Base-by-base conservation (phyloP, 2,797 vertebrate genomes). In the Acipenser ruthenus region DNA sequence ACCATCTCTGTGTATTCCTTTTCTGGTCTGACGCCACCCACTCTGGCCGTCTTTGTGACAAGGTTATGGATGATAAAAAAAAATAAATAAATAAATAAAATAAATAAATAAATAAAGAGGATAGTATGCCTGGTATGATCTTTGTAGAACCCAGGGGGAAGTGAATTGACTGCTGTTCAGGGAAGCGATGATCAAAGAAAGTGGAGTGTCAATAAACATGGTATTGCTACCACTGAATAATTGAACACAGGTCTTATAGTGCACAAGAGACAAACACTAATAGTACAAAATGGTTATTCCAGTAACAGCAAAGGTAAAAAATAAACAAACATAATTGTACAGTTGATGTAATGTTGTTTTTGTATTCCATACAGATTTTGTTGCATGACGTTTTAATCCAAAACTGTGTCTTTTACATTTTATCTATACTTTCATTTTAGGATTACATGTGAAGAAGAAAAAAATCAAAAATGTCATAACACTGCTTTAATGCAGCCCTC, bases 151-250 rank as follows among this genome's bases (percentile, higher is more conserved):
- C 37, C 37, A 37, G 37, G 37, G 37, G 37, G 37, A 37, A 37
- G 37, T 37, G 37, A 37, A 37, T 37, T 37, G 37, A 37, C 37
- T 37, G 37, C 37, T 58, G 55, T 58, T 58, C 55, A 58, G 55
- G 55, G 55, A 58, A 13, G 15, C 1, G 12, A 58, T 37, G 37
- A 37, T 37, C 37, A 37, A 37, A 37, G 37, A 37, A 37, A 58
- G n/a, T 10, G 55, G 59, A 59, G 48, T 59, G 12, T 13, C n/a
- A 10, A 59, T 66, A 50, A 59, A 37, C n/a, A 23, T 56, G 37
- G 49, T 59, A 66, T 66, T 59, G 55, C 8, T 58, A n/a, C n/a
- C 8, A 58, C 12, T 66, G 47, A 66, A 66, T 58, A 66, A 66
- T 66, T 66, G 15, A 66, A 48, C 53, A 49, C 37, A 7, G 65